Percentiles rank a stretch among this genome's conserved stretches.
Evolutionary conservation across 1,140 invertebrate genomes (phyloP).

Genomic region (Hycleus cichorii): DNA sequence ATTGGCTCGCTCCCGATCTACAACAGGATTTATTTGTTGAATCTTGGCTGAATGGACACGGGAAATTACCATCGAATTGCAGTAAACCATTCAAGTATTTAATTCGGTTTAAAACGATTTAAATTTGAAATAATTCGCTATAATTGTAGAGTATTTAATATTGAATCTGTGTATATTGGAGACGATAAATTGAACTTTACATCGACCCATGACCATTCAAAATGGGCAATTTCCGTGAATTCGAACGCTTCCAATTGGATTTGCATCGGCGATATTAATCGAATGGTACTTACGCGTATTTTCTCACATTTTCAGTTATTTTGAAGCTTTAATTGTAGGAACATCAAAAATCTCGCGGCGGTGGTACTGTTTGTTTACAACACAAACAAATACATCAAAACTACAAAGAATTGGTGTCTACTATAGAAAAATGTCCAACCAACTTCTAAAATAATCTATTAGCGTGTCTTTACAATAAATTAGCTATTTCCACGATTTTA

Average conservation of each 20-base stretch:
- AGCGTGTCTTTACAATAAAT: conserved; percentile 10
- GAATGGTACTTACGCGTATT: conserved; percentile 56
- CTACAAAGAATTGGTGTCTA: conserved; percentile 17
- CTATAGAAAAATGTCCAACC: conserved; percentile 12
- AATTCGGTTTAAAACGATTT: conserved; percentile 4
- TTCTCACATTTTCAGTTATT: conserved; percentile 8
- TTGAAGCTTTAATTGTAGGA: conserved; percentile 45
- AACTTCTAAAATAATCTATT: conserved; percentile 5
- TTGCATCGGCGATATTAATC: conserved; percentile 90
- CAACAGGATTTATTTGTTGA: conserved; percentile 67
- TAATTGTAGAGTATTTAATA: conserved; percentile 58
- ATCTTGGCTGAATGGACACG: conserved; percentile 80
- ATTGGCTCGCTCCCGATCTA: conserved; percentile 67
- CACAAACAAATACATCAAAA: conserved; percentile 22
- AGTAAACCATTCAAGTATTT: conserved; percentile 46
- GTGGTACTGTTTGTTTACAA: conserved; percentile 68
- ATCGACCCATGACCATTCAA: conserved; percentile 80
- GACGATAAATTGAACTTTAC: conserved; percentile 55
- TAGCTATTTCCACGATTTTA: conserved; percentile 10
- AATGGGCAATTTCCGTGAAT: conserved; percentile 72
- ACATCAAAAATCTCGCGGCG: conserved; percentile 67
- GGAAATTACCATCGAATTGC: conserved; percentile 64
- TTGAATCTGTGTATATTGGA: conserved; percentile 51
- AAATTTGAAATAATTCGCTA: neutral
- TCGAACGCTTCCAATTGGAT: conserved; percentile 53